Percentiles rank a stretch among this genome's conserved stretches.
These are phyloP conservation scores for Thamnophis elegans DNA, from an alignment of 2,797 vertebrate species.

Conservation along the genomic window DNA sequence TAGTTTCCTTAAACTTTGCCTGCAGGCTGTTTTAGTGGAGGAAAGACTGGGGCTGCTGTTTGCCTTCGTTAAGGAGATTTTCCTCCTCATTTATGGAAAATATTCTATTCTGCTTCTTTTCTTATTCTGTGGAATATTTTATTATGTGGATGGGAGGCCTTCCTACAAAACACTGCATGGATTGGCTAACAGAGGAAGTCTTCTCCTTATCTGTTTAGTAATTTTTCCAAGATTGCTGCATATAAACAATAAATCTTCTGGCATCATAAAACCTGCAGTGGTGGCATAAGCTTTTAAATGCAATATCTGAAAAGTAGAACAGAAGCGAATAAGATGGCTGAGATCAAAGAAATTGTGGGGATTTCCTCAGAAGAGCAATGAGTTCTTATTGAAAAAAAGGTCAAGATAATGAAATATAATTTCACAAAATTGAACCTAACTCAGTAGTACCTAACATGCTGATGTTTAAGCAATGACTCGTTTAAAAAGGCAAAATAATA, in stretches of 20 bases:
- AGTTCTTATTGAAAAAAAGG: background rate
- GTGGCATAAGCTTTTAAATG: background rate
- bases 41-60: background rate
- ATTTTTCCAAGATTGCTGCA: background rate
- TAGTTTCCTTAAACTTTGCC: background rate
- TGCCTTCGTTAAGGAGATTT: background rate
- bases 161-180: background rate
- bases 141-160: background rate
- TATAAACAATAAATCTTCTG: background rate
- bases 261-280: background rate
- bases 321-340: background rate
- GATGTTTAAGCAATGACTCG: background rate
- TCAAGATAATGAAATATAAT: background rate
- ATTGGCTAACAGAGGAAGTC: background rate
- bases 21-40: background rate
- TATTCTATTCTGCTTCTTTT: background rate
- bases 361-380: background rate
- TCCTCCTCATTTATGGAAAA: background rate
- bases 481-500: background rate
- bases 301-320: background rate
- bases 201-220: background rate
- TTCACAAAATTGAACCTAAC: background rate
- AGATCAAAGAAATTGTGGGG: background rate
- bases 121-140: background rate
- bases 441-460: background rate